These are phyloP conservation scores for Melanotaenia maccullochi DNA, from an alignment of 2,797 vertebrate species.

Conservation along the genomic window DNA sequence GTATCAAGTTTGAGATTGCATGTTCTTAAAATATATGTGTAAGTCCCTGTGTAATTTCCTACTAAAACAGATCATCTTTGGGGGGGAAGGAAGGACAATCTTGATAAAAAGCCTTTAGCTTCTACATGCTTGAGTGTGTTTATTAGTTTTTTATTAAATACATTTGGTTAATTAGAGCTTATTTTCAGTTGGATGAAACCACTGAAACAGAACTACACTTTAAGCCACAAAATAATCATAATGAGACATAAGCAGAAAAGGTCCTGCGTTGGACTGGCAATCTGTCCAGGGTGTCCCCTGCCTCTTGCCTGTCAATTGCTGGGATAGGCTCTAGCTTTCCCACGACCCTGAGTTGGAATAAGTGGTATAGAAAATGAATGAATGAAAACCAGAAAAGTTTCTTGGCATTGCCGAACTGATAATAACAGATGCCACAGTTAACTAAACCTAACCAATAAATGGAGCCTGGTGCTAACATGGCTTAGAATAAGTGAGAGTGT, in stretches of 20 bases:
- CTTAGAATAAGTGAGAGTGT: slow-evolving; percentile 18
- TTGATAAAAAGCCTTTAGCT: not conserved
- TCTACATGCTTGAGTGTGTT: not conserved
- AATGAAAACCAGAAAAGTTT: not conserved
- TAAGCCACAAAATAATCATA: not conserved
- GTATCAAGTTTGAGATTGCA: not conserved
- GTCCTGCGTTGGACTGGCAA: not conserved
- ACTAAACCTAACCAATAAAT: slow-evolving; percentile 42
- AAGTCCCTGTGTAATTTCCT: not conserved
- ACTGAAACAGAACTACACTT: not conserved
- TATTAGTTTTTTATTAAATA: not conserved
- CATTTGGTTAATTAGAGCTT: not conserved
- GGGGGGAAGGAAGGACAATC: not conserved
- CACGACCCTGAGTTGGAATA: too few species aligned
- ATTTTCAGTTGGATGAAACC: not conserved
- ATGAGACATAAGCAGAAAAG: not conserved
- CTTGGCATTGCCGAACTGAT: slow-evolving; percentile 7
- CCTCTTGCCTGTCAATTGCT: too few species aligned
- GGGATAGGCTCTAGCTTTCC: too few species aligned
- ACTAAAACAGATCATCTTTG: not conserved
- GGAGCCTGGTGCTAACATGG: slow-evolving; percentile 36
- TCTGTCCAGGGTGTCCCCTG: too few species aligned
- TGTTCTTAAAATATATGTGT: not conserved
- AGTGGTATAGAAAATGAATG: too few species aligned
- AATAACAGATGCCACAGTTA: slow-evolving; percentile 18